Evolutionary conservation across 2,113 vertebrate genomes (phyloP), one percentile per base, ranked within the genome.

Genomic region (Nymphicus hollandicus): DNA sequence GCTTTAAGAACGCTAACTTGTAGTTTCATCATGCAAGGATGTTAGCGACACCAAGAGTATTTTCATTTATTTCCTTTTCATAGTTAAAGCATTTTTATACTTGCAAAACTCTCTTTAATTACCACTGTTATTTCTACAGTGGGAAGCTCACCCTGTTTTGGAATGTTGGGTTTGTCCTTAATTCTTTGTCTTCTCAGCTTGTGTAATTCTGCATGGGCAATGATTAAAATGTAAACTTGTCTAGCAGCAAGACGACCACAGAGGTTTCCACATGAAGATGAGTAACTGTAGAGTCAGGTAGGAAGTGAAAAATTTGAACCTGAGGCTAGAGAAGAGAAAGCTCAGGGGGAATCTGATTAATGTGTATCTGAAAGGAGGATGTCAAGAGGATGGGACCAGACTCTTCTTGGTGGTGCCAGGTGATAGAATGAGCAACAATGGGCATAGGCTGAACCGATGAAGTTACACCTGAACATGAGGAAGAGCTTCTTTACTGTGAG

Each of bases 91-190:
- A 87, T 80, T 85, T 87, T 85, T 89, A 69, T 85, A 85, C 72
- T 76, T 95, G 84, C 70, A 88, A 93, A 97, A 91, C 70, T 82
- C 22, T 65, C 72, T 85, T 87, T 79, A 89, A 92, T 89, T 92
- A n/a, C 66, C 52, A 73, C 70, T 93, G 78, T 92, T 85, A 66
- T 69, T 95, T 82, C 81, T 88, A 46, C 64, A 93, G 66, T 50
- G 66, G 72, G 82, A 91, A 89, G 35, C 73, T 92, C 85, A 58
- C 78, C 49, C 86, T 52, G 35, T 81, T 88, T 58, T 81, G 77
- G 77, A 95, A 92, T 95, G 89, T 71, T 2, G 17, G 65, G 84
- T 92, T 89, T 93, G 65, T 89, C 68, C 73, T 91, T 91, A 64
- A 72, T 85, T 91, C 47, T 79, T 94, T 91, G 58, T 70, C 49